phyloP scores from a whole-genome alignment of 1,140 invertebrate genomes.

The Eriosoma lanigerum region DNA sequence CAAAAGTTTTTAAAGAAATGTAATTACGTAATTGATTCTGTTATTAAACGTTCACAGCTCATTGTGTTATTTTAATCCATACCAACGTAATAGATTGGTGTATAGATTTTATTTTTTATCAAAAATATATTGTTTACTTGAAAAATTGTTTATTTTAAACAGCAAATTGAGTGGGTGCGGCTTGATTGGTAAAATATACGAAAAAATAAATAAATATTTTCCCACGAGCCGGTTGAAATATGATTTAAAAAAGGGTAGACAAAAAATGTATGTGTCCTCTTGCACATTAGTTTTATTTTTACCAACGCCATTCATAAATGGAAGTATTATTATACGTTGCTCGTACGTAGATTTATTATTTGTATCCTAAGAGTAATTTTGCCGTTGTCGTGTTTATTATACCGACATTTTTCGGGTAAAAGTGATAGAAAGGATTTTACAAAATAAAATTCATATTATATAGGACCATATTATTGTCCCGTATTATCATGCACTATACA shows the following conservation, averaged over 20 bases:
- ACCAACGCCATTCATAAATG: not conserved
- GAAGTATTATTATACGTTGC: not conserved
- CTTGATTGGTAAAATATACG: no score
- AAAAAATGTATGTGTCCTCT: constrained; percentile 8
- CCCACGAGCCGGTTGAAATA: not conserved
- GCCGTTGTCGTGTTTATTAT: not conserved
- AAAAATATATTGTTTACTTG: no score
- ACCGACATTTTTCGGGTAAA: not conserved
- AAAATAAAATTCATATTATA: constrained; percentile 16
- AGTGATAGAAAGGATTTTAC: not conserved
- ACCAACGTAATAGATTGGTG: no score
- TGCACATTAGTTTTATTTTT: not conserved
- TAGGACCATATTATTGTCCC: constrained; percentile 7
- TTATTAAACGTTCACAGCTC: no score
- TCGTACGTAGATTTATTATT: not conserved
- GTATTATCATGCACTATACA: no score
- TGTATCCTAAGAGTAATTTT: constrained; percentile 9
- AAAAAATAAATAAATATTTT: no score
- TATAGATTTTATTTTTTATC: no score
- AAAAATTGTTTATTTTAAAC: no score
- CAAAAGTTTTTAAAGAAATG: no score
- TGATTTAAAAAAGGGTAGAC: not conserved
- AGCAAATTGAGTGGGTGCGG: no score
- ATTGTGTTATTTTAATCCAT: no score
- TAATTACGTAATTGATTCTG: no score